Evolutionary conservation across 2,113 vertebrate species (phyloP), one percentile per base, ranked within the genome.

Genomic region (Cyphomyrus discorhynchus): DNA sequence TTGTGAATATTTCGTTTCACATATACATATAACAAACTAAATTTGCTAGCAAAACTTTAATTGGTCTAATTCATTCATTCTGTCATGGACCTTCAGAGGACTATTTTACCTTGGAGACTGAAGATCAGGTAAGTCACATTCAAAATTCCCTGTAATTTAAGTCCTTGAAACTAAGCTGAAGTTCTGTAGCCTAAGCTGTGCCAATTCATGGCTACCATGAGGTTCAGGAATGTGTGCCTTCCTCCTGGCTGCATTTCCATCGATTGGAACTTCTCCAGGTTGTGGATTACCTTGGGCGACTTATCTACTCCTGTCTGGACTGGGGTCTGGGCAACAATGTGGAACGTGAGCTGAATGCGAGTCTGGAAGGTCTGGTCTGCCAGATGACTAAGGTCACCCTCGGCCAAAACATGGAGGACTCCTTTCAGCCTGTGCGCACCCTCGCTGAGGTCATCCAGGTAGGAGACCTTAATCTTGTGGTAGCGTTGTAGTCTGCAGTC

Each of bases 261-360:
- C 15, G 9, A 3, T 3, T n/a, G 42, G 89, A 13, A 27, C 19
- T 19, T 8, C 86, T 91, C 58, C 87, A 96, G 96, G 86, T 95
- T n/a, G 86, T 95, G 42, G 94, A 96, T 86, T 89, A 89, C 45
- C 83, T 96, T 74, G 96, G 95, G 88, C 31, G 93, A 86, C 91
- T 93, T 7, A 92, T 96, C 88, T 96, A 96, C 90, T 92, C 93
- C 83, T 95, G 95, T 83, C 93, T 96, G 91, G 96, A 96, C 89
- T 96, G 96, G 96, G 96, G 96, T 83, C 93, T 96, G 0, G 87
- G 91, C 58, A 93, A 91, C 31, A 90, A 95, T 45, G 24, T 92
- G 7, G 96, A 96, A 90, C 91, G 96, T 31, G 94, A 96, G 21
- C 90, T 96, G 90, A 94, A 94, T 0, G 85, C 93, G 42, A 92